These are phyloP conservation scores for Actenoides hombroni DNA, from an alignment of 2,113 vertebrate species.

Conservation along the genomic window DNA sequence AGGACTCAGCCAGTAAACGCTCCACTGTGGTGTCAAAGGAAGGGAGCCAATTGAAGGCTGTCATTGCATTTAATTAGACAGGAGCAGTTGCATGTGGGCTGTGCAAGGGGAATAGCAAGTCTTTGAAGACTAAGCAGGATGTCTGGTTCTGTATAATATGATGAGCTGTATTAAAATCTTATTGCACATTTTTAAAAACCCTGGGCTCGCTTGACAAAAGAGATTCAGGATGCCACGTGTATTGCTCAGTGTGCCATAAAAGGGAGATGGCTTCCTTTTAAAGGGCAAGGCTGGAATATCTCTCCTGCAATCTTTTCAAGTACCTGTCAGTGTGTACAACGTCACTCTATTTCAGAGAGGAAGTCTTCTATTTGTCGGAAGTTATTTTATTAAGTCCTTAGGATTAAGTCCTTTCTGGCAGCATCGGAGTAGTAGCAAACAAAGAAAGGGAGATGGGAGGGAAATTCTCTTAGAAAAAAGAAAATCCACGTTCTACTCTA, in stretches of 20 bases:
- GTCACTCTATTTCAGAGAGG: background rate
- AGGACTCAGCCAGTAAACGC: background rate
- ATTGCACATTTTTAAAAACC: background rate
- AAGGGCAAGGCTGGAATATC: background rate
- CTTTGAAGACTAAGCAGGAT: conserved; percentile 29
- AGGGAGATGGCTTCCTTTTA: background rate
- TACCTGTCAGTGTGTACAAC: background rate
- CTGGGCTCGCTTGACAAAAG: background rate
- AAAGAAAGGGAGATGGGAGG: background rate
- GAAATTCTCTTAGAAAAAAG: background rate
- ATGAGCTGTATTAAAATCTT: conserved; percentile 29
- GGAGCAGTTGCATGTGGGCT: conserved; percentile 15
- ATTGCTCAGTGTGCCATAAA: background rate
- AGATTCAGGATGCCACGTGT: background rate
- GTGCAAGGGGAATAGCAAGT: background rate
- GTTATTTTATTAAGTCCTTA: background rate
- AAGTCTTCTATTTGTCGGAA: background rate
- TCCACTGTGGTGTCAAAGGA: background rate
- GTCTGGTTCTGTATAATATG: conserved; percentile 12
- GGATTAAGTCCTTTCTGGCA: background rate
- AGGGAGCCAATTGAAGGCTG: background rate
- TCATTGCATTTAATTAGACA: background rate
- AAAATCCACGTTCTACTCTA: background rate
- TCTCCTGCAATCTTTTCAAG: background rate
- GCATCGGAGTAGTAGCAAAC: background rate